phyloP scores from a whole-genome alignment of 2,113 vertebrate genomes.

The Sula dactylatra region DNA sequence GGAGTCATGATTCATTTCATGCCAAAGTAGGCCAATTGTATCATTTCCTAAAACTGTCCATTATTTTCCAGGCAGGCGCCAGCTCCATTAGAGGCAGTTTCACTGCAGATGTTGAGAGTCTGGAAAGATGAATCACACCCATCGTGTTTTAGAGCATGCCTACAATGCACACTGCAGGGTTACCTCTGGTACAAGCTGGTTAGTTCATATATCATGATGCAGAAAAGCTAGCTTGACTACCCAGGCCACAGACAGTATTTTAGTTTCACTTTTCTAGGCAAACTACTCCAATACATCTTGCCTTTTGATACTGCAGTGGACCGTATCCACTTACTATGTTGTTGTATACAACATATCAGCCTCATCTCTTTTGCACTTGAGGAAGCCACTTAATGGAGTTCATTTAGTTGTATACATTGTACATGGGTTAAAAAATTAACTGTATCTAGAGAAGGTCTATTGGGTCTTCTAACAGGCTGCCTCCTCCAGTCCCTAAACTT shows the following conservation, averaged over 20 bases:
- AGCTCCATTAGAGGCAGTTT: neutral
- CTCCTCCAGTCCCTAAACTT: neutral
- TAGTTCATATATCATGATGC: neutral
- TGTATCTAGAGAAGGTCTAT: neutral
- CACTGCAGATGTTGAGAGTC: neutral
- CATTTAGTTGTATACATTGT: neutral
- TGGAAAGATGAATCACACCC: neutral
- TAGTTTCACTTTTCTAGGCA: neutral
- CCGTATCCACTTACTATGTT: rapidly evolving
- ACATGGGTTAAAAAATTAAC: neutral
- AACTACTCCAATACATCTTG: neutral
- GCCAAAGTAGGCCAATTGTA: neutral
- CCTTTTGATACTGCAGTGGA: neutral
- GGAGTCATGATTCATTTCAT: neutral
- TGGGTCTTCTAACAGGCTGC: rapidly evolving
- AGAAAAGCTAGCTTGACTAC: neutral
- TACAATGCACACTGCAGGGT: neutral
- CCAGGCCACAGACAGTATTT: neutral
- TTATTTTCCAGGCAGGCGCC: neutral
- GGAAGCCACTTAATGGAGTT: neutral
- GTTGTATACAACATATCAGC: neutral
- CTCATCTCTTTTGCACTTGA: neutral
- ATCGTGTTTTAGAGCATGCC: neutral
- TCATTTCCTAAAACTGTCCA: neutral
- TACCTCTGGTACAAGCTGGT: neutral